Evolutionary conservation across 2,113 vertebrate species (phyloP).

Genomic region (Athene cunicularia): DNA sequence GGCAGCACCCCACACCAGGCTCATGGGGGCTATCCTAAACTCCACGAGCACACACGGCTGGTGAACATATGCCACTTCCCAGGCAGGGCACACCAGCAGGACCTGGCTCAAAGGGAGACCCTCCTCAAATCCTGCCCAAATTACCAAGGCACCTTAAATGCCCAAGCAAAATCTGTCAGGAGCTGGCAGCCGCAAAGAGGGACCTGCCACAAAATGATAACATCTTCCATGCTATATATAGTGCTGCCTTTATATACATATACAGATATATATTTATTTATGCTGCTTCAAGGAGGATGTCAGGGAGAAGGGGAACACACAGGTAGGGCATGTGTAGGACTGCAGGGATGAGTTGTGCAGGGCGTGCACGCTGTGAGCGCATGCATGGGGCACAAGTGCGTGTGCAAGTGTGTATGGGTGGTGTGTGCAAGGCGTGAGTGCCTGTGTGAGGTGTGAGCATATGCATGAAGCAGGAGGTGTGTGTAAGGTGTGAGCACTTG

Average conservation of each 20-base stretch:
- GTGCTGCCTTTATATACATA: not conserved
- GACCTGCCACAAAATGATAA: not conserved
- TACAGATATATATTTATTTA: not conserved
- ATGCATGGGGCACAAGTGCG: fast-evolving
- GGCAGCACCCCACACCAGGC: fast-evolving
- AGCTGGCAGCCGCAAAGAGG: not conserved
- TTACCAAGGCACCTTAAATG: not conserved
- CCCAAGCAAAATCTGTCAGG: not conserved
- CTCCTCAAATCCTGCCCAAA: not conserved
- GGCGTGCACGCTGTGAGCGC: not conserved
- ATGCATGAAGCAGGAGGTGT: not conserved
- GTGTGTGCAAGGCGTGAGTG: not conserved
- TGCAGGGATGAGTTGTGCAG: fast-evolving
- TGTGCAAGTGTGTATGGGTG: not conserved
- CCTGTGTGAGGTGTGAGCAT: no score
- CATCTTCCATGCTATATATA: not conserved
- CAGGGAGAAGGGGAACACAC: not conserved
- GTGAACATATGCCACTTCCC: not conserved
- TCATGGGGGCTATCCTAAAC: not conserved
- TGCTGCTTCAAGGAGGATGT: not conserved
- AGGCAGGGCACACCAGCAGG: not conserved
- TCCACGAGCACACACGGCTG: fast-evolving
- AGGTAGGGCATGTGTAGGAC: not conserved
- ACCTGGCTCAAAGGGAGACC: not conserved
- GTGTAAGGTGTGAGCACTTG: fast-evolving